Evolutionary conservation across 2,888 invertebrate species (phyloP), one percentile per base, ranked within the genome.

Genomic region (Ophion ellenae): DNA sequence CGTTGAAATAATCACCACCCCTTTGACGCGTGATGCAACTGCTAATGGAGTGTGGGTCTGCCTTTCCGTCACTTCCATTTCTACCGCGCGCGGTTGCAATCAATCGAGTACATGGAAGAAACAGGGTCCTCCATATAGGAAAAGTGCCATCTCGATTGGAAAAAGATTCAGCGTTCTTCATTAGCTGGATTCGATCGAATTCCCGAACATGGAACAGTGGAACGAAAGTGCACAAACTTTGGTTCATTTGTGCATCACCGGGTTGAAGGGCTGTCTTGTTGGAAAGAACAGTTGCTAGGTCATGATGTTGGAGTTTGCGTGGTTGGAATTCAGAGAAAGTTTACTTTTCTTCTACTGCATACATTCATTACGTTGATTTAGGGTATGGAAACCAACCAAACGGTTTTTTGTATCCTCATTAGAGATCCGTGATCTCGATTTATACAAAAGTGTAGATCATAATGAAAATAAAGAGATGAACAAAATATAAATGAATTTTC

Each of bases 1-100:
- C 59, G 59, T 71, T 71, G 36, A n/a, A 74, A 74, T 69, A 74
- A 83, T 75, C 74, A 79, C 53, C 69, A 64, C 11, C 74, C 61
- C 53, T 53, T 74, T 36, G 63, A 63, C 45, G 20, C 53, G 53
- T 53, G 17, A 53, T 2, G 53, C 14, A 67, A 14, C 7, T 53
- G 69, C 28, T 47, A 70, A 47, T 28, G 28, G 17, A 53, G 17
- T 11, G 9, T n/a, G 17, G 20, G 47, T 1, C 28, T 47, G 24
- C 36, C 10, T 47, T 70, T 28, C 6, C 28, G 17, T 9, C 10
- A 11, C 14, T 47, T 47, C 24, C 20, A 20, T 64, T 69, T 47
- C 14, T 14, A 47, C 24, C 2, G 24, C 11, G 17, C 11, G 5
- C 53, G 17, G 53, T 17, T 53, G 17, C 17, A 53, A 53, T 53